Evolutionary conservation across 2,113 vertebrate genomes (phyloP).

Genomic region (Ivindomyrus marchei): DNA sequence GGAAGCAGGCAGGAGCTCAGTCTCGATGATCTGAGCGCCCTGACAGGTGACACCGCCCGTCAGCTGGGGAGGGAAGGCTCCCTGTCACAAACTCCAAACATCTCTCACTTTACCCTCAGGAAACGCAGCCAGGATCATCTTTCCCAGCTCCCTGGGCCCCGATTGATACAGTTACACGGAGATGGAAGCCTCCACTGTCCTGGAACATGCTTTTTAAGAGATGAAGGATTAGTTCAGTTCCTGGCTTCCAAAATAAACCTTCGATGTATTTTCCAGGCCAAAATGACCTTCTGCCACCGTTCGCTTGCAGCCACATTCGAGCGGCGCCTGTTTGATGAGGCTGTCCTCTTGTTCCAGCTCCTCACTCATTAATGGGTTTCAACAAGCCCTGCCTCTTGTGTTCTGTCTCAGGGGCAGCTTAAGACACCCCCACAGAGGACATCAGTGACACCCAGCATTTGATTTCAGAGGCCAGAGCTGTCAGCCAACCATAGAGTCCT

Average conservation of each 20-base stretch:
- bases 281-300: slow-evolving; percentile 10
- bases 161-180: slow-evolving; percentile 67
- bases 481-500: not conserved
- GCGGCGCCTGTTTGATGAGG: slow-evolving; percentile 8
- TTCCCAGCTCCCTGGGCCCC: slow-evolving; percentile 67
- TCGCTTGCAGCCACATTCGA: not conserved
- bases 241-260: slow-evolving; percentile 58
- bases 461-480: not conserved
- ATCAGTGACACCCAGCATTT: not conserved
- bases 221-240: slow-evolving; percentile 63
- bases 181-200: slow-evolving; percentile 67
- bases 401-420: not conserved
- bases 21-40: slow-evolving; percentile 67
- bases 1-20: slow-evolving; percentile 53
- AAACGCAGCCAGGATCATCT: slow-evolving; percentile 71
- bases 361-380: not conserved
- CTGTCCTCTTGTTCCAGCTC: not conserved
- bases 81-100: slow-evolving; percentile 70
- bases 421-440: not conserved
- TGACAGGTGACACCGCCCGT: slow-evolving; percentile 86
- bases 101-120: slow-evolving; percentile 82
- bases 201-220: slow-evolving; percentile 57
- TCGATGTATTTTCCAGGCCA: slow-evolving; percentile 54
- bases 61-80: slow-evolving; percentile 67
- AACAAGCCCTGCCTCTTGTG: not conserved